These are phyloP conservation scores for Galendromus occidentalis DNA, from an alignment of 1,140 invertebrate species.

Conservation along the genomic window DNA sequence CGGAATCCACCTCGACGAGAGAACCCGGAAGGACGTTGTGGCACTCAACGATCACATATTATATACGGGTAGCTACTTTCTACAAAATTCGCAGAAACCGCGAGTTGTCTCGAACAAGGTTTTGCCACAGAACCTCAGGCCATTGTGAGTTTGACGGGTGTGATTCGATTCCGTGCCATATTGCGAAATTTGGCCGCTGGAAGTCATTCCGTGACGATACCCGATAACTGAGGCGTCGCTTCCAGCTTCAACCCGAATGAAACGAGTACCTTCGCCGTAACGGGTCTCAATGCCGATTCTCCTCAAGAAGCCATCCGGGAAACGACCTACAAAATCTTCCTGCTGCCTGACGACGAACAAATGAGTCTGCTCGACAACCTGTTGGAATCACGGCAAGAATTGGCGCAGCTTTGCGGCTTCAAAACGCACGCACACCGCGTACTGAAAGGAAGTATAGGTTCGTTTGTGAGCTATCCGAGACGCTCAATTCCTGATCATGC, in stretches of 20 bases:
- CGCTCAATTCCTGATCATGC: no score
- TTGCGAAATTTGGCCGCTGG: no score
- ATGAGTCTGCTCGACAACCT: slow-evolving; percentile 49
- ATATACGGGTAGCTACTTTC: slow-evolving; percentile 64
- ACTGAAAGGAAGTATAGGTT: slow-evolving; percentile 58
- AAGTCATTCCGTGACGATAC: neutral
- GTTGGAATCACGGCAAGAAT: slow-evolving; percentile 44
- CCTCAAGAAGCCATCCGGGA: slow-evolving; percentile 55
- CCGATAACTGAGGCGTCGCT: slow-evolving; percentile 8
- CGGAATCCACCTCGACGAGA: slow-evolving; percentile 75
- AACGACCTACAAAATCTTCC: slow-evolving; percentile 63
- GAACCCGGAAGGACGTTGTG: slow-evolving; percentile 49
- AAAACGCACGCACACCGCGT: slow-evolving; percentile 66
- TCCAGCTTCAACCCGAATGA: slow-evolving; percentile 49
- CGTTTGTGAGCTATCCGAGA: neutral
- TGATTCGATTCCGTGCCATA: neutral
- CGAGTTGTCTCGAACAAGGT: slow-evolving; percentile 38
- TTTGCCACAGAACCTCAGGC: slow-evolving; percentile 46
- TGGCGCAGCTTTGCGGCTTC: slow-evolving; percentile 71
- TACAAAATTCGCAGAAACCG: slow-evolving; percentile 47
- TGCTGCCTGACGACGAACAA: slow-evolving; percentile 55
- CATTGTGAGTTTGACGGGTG: slow-evolving; percentile 40
- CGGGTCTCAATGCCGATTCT: slow-evolving; percentile 60
- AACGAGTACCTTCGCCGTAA: slow-evolving; percentile 44
- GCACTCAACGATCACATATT: slow-evolving; percentile 57